Evolutionary conservation across 2,888 invertebrate genomes (phyloP), one percentile per base, ranked within the genome.

Genomic region (Elmis aenea): DNA sequence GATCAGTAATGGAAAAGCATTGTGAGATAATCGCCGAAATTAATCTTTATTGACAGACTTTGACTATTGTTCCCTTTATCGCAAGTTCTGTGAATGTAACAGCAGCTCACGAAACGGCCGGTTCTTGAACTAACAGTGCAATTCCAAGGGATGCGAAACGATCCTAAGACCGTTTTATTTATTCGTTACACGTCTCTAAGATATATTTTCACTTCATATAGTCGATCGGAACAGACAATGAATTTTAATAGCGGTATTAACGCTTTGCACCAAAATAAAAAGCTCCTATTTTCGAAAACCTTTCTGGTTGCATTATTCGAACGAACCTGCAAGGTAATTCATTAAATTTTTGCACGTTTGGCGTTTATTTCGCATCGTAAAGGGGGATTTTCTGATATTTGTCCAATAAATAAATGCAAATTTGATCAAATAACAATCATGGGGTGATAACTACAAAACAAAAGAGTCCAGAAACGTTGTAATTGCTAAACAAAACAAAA

Each of bases 201-300:
- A 65, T 66, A 63, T 65, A 66, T 67, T 66, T 67, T 66, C 65
- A 65, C 64, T 67, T 67, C 64, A 64, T 64, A 64, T 55, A 64
- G 58, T 60, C 59, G 58, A 63, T 61, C 56, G 59, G 58, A 50
- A 57, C 63, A 57, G 61, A 62, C 63, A 64, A 64, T 65, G 67
- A 65, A 67, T 66, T 64, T 63, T 63, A 66, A 62, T 57, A 54
- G 47, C 29, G 42, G 54, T 51, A 60, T 61, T 61, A 62, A 47
- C 52, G 54, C 50, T 47, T 18, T 5, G 18, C 18, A 18, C 5
- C 8, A 18, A 18, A 18, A 18, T 18, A 8, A 18, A 18, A 6
- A 6, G 18, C 18, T 18, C 8, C 5, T 18, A 18, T 18, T 18
- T 18, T 18, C 18, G 18, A 5, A 5, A 18, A 18, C 5, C 18